These are phyloP conservation scores for Drosophila parvula DNA, from an alignment of 1,140 invertebrate species.

Conservation along the genomic window DNA sequence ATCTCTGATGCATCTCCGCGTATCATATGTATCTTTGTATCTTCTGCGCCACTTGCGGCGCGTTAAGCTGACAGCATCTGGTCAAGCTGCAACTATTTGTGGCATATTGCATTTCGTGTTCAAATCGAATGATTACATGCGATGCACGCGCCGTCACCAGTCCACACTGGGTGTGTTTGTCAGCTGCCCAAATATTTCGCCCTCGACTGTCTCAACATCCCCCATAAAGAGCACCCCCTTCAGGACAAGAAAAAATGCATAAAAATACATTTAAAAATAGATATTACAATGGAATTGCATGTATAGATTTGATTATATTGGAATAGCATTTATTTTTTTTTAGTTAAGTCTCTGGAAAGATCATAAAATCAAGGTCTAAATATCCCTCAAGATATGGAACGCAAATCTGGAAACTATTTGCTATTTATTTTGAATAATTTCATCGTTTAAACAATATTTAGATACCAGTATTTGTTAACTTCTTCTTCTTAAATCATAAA, in stretches of 20 bases:
- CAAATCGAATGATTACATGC: slow-evolving; percentile 22
- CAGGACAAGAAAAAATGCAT: background rate
- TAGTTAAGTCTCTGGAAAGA: background rate
- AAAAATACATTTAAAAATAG: background rate
- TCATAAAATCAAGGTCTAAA: background rate
- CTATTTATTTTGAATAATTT: background rate
- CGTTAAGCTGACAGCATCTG: slow-evolving; percentile 59
- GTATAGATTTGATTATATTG: too few relatives aligned
- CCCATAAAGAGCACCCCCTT: slow-evolving; percentile 4
- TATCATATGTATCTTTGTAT: slow-evolving; percentile 27
- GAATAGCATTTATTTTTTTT: background rate
- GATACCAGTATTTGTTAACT: too few relatives aligned
- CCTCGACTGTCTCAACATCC: slow-evolving; percentile 51
- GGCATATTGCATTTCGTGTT: slow-evolving; percentile 65
- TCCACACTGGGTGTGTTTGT: slow-evolving; percentile 5
- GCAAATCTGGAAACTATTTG: background rate
- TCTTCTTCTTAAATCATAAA: too few relatives aligned
- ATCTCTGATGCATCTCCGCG: slow-evolving; percentile 31
- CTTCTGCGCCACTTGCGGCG: slow-evolving; percentile 6
- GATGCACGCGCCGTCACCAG: slow-evolving; percentile 4
- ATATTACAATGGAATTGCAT: background rate
- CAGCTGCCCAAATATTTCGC: slow-evolving; percentile 76
- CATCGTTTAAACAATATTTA: background rate
- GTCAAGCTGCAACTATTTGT: slow-evolving; percentile 65
- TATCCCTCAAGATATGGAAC: background rate